Evolutionary conservation across 2,113 vertebrate genomes (phyloP).

Genomic region (Coturnix japonica): DNA sequence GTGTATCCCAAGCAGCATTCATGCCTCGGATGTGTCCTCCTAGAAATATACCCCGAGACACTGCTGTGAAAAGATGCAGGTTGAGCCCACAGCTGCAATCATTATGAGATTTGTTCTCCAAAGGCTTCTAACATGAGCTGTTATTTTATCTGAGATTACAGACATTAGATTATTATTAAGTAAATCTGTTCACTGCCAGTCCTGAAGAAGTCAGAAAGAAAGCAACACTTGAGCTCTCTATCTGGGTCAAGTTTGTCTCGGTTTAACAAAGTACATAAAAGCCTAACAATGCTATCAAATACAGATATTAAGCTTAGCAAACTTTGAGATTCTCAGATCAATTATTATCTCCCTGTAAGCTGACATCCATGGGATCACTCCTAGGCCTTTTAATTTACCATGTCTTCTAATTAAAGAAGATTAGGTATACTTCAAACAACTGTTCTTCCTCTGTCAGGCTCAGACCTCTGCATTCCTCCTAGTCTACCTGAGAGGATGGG

Average conservation of each 20-base stretch:
- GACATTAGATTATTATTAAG: background rate
- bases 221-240: slow-evolving; percentile 14
- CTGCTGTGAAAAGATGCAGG: background rate
- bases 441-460: slow-evolving; percentile 3
- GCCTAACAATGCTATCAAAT: slow-evolving; percentile 35
- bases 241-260: slow-evolving; percentile 50
- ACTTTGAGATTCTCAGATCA: slow-evolving; percentile 46
- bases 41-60: background rate
- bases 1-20: background rate
- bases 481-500: background rate
- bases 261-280: background rate
- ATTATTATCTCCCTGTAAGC: slow-evolving; percentile 46
- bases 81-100: background rate
- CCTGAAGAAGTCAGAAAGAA: background rate
- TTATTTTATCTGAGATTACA: background rate
- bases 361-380: slow-evolving; percentile 53
- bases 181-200: background rate
- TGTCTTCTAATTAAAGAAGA: slow-evolving; percentile 70
- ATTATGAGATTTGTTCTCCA: background rate
- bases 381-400: slow-evolving; percentile 62
- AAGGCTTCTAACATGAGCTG: background rate
- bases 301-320: background rate
- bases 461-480: background rate
- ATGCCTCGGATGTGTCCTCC: background rate
- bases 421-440: slow-evolving; percentile 61